Conservation (phyloP, 2,888 invertebrate genomes). For the Tiliacea citrago region DNA sequence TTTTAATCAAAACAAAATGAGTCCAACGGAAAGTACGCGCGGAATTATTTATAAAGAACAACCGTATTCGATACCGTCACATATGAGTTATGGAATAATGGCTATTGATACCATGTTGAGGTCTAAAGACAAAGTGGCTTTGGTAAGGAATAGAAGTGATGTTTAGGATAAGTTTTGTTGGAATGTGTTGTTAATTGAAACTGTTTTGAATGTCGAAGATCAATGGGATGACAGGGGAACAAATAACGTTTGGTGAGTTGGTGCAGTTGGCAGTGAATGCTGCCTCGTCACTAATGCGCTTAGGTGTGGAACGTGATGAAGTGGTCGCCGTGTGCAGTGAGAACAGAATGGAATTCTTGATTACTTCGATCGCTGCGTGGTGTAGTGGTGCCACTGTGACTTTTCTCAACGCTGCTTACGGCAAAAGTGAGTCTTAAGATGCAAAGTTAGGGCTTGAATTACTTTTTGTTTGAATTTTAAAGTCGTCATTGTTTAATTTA, state of each 20-base stretch:
- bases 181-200: conserved; percentile 38
- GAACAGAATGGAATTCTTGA: conserved; percentile 76
- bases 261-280: conserved; percentile 74
- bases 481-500: not conserved
- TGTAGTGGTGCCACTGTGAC: conserved; percentile 73
- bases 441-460: not conserved
- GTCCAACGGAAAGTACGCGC: conserved; percentile 31
- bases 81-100: conserved; percentile 78
- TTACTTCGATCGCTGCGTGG: conserved; percentile 66
- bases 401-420: conserved; percentile 75
- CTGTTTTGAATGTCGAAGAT: conserved; percentile 65
- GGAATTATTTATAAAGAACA: conserved; percentile 72
- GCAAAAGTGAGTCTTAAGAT: conserved; percentile 70
- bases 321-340: conserved; percentile 79
- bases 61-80: conserved; percentile 72
- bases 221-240: conserved; percentile 71
- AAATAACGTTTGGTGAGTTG: conserved; percentile 73
- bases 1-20: conserved; percentile 42
- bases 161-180: not conserved
- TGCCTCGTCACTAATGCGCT: conserved; percentile 69
- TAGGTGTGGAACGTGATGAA: conserved; percentile 75
- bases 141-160: conserved; percentile 71
- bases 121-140: conserved; percentile 71
- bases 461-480: not conserved
- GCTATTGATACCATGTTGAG: conserved; percentile 71